Evolutionary conservation across 2,113 vertebrate species (phyloP), one percentile per base, ranked within the genome.

Genomic region (Notechis scutatus): DNA sequence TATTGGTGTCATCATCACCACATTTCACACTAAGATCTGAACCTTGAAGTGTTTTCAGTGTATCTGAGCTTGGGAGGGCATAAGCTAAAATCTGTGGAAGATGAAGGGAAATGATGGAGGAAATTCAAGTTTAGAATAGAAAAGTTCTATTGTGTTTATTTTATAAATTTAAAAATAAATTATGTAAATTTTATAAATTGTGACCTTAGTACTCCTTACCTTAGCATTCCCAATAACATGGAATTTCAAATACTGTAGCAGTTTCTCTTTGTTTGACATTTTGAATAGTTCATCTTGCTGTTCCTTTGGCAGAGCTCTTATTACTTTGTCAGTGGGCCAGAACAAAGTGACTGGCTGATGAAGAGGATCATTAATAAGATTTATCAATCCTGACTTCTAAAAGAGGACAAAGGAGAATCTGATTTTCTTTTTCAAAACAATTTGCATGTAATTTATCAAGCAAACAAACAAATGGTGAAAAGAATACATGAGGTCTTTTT

Each of bases 261-360:
- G 97, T 93, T 98, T 97, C 5, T 97, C 94, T 0, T 96, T 96
- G 96, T 99, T 98, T 59, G 98, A 94, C 34, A 92, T 94, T 91
- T 95, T 98, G 92, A 98, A 98, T 74, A 99, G 98, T 96, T 98
- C 99, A 92, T 99, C 97, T 95, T 97, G 98, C 89, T 99, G 98
- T 23, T 98, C 97, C 92, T 97, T 96, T 0, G 98, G 95, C 42
- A 99, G 97, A 14, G 97, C 96, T 4, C 97, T 96, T 95, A 99
- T 97, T 61, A 97, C 97, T 0, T 4, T 12, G 59, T 99, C 98
- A 0, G 98, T 98, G 9, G 99, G 99, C 97, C 98, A 97, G 97
- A 99, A 99, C 93, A 99, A 24, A 0, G 99, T 99, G 93, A 99
- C 93, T 0, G 99, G 99, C 26, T 97, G 98, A 96, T 99, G 97